phyloP scores from a whole-genome alignment of 2,113 vertebrate genomes.

The Tauraco erythrolophus region DNA sequence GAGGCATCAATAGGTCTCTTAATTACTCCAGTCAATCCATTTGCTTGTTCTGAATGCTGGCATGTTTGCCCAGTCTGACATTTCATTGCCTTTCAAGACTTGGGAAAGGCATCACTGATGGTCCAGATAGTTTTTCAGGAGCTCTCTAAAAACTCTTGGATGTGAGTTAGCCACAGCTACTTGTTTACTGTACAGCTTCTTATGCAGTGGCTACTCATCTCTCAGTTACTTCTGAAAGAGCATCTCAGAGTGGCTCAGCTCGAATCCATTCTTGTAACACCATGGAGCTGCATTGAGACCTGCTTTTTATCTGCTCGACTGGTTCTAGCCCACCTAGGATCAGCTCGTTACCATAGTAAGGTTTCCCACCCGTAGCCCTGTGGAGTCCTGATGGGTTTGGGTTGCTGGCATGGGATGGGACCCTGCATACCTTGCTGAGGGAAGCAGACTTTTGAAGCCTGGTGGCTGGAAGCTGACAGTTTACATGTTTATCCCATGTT shows the following conservation, averaged over 20 bases:
- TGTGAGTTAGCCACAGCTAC: background rate
- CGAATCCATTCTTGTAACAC: rapidly evolving
- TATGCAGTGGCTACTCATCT: rapidly evolving
- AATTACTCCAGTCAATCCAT: background rate
- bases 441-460: background rate
- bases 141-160: background rate
- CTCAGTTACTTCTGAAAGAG: background rate
- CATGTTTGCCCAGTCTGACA: background rate
- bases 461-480: background rate
- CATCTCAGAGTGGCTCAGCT: background rate
- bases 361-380: background rate
- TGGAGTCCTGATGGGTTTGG: background rate
- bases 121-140: background rate
- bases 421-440: background rate
- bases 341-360: rapidly evolving
- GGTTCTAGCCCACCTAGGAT: background rate
- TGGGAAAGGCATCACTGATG: background rate
- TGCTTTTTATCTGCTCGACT: background rate
- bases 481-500: background rate
- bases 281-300: rapidly evolving
- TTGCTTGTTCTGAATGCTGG: background rate
- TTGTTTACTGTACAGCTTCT: background rate
- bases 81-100: background rate
- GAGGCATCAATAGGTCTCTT: background rate
- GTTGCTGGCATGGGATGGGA: background rate